phyloP scores from a whole-genome alignment of 2,888 invertebrate species.

The Microchrysa polita region DNA sequence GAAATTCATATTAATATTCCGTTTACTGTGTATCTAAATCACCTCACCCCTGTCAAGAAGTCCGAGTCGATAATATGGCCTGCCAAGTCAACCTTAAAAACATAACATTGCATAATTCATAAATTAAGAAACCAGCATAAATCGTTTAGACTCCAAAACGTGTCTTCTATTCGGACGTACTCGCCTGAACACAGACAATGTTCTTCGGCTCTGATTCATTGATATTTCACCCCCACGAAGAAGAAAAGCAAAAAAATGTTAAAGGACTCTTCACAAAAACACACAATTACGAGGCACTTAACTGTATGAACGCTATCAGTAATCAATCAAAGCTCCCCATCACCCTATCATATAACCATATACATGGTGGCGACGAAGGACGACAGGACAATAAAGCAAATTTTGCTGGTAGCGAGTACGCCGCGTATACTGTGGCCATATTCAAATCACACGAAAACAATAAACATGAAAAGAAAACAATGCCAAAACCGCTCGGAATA shows the following conservation, averaged over 20 bases:
- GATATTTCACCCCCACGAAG: too few relatives aligned
- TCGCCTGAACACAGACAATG: too few relatives aligned
- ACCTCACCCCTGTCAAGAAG: not conserved
- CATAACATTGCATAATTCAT: constrained; percentile 16
- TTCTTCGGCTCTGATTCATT: too few relatives aligned
- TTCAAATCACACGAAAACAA: constrained; percentile 28
- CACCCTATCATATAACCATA: too few relatives aligned
- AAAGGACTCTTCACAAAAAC: not conserved
- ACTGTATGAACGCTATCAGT: constrained; percentile 16
- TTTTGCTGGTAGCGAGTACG: not conserved
- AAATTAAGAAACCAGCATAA: too few relatives aligned
- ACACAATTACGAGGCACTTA: constrained; percentile 39
- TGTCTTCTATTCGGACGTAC: too few relatives aligned
- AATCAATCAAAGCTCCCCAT: constrained; percentile 31
- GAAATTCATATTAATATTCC: too few relatives aligned
- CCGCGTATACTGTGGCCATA: not conserved
- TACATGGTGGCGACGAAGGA: not conserved
- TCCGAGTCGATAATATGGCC: not conserved
- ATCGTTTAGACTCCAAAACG: too few relatives aligned
- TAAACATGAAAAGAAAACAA: constrained; percentile 42
- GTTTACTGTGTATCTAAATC: not conserved
- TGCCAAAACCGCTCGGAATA: constrained; percentile 33
- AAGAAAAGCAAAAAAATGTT: too few relatives aligned
- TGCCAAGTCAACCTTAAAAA: constrained; percentile 12
- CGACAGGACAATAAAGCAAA: too few relatives aligned